Conservation (phyloP, 2,797 vertebrate genomes). For the Aeoliscus strigatus region DNA sequence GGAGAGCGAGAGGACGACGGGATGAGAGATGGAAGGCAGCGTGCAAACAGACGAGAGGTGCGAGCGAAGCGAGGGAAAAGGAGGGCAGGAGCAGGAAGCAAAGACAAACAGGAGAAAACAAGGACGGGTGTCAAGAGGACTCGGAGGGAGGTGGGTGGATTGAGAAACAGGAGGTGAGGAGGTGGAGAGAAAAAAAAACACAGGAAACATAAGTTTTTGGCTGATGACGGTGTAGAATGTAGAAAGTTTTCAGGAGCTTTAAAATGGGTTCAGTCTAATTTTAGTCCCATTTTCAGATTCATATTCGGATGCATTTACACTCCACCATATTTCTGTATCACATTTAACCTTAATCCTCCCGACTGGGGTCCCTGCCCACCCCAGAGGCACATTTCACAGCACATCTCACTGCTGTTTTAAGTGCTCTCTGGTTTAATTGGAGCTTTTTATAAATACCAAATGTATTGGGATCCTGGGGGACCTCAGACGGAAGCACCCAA, state of each 20-base stretch:
- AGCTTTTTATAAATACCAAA: slow-evolving; percentile 9
- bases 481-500: slow-evolving; percentile 3
- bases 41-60: slow-evolving; percentile 20
- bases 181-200: not conserved
- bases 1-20: slow-evolving; percentile 37
- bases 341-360: slow-evolving; percentile 12
- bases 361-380: not conserved
- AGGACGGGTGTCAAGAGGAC: too few relatives aligned
- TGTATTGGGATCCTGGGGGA: slow-evolving; percentile 3
- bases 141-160: not conserved
- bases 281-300: not conserved
- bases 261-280: not conserved
- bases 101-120: slow-evolving; percentile 2
- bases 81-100: not conserved
- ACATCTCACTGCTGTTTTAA: slow-evolving; percentile 5
- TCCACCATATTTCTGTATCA: slow-evolving; percentile 1
- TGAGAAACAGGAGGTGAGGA: not conserved
- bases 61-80: slow-evolving; percentile 1
- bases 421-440: slow-evolving; percentile 1
- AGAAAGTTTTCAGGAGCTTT: slow-evolving; percentile 1
- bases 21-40: slow-evolving; percentile 22
- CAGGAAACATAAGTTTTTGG: not conserved
- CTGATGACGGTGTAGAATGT: not conserved
- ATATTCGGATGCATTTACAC: slow-evolving; percentile 1
- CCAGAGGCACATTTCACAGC: slow-evolving; percentile 1